Conservation (phyloP, 2,888 invertebrate genomes). For the Mythimna vitellina region DNA sequence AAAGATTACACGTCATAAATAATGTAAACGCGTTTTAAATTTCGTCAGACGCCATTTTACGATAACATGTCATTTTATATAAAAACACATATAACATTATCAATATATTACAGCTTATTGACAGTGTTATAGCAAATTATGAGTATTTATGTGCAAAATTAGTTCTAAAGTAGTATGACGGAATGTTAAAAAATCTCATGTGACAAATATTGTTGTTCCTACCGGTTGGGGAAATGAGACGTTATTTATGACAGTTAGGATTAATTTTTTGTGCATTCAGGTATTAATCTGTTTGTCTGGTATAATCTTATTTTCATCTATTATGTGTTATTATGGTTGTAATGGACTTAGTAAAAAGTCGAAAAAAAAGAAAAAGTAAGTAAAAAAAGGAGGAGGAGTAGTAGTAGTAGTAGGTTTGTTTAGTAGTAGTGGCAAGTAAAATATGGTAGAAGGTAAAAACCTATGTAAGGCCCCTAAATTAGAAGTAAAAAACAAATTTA, state of each 20-base stretch:
- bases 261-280: neutral
- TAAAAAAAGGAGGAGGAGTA: no score
- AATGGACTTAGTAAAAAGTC: neutral
- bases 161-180: conserved; percentile 42
- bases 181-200: conserved; percentile 38
- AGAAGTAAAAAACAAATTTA: neutral
- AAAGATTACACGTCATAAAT: conserved; percentile 67
- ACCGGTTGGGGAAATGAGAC: conserved; percentile 30
- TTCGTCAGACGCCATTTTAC: conserved; percentile 67
- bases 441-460: neutral
- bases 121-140: conserved; percentile 78
- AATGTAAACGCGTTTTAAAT: conserved; percentile 68
- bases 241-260: conserved; percentile 33
- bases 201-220: conserved; percentile 47
- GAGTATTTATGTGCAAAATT: conserved; percentile 78
- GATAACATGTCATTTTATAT: conserved; percentile 59
- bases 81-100: conserved; percentile 55
- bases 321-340: neutral
- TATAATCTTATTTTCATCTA: conserved; percentile 3
- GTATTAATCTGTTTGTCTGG: neutral
- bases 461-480: neutral
- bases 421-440: neutral
- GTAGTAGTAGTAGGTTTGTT: no score
- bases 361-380: no score
- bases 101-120: conserved; percentile 76